Evolutionary conservation across 1,140 invertebrate genomes (phyloP), one percentile per base, ranked within the genome.

Genomic region (Xylocopa sonorina): DNA sequence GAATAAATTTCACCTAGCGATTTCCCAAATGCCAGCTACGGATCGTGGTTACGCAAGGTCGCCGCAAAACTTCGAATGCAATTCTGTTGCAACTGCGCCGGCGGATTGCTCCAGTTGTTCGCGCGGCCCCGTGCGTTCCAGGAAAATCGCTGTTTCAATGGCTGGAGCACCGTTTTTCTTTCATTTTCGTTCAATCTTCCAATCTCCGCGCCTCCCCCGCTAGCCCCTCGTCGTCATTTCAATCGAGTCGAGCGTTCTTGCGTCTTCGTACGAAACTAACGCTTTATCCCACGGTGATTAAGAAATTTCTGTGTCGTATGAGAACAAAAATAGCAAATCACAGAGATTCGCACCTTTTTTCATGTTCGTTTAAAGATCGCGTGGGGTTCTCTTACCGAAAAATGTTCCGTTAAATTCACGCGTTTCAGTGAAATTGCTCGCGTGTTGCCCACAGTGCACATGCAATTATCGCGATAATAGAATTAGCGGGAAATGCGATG

Each of bases 1-100:
- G 79, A 80, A 84, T 80, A 74, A 82, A 85, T 86, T 86, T 85
- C 80, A 58, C 84, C 53, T 68, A 53, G n/a, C 80, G 82, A 78
- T 85, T 84, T 81, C 82, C 84, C 64, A 78, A 85, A 85, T 78
- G 66, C 74, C 57, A n/a, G 64, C 48, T 57, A 50, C 76, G 55
- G 57, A 55, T 69, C 57, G 68, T 46, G 43, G 74, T 87, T 87
- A 63, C 86, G 69, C 69, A 86, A 87, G 76, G 73, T 72, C 75
- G 62, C 62, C 41, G 83, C 81, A 78, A 84, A 86, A 84, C 81
- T 85, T 78, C 80, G 34, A 79, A 67, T 48, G 81, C 80, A 58
- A 80, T 57, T 38, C 51, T 84, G 73, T 81, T 66, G 83, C 69
- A 81, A 81, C 29, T 32, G n/a, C 24, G n/a, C 66, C 34, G 34